Base-by-base conservation (phyloP, 1,140 invertebrate genomes). In the Leptinotarsa texana region DNA sequence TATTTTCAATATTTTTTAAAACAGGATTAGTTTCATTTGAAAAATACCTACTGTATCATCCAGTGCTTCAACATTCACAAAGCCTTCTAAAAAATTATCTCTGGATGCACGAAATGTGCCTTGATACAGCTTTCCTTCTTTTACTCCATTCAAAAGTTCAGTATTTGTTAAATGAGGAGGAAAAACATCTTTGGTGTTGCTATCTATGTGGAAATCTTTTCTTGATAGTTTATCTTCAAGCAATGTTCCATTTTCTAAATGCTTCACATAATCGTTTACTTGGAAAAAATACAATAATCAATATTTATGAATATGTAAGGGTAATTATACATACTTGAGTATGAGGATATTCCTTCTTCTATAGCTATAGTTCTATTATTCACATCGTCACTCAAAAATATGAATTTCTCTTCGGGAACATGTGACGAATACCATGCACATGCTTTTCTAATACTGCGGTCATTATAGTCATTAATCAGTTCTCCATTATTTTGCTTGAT, bases 21-120 rank as follows among this genome's bases (percentile, higher is more conserved):
- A 42, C 1, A 42, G 8, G 8, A 42, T 42, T 8, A 11, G 3
- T 42, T 42, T 42, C 33, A 42, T 42, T 42, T 42, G 33, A 42
- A 42, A 42, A 11, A 42, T 42, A 86, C 88, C 88, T 88, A 95
- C 93, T 75, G 89, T 88, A 85, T 94, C 92, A 63, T 94, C 92
- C 81, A 89, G 90, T 18, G 89, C 89, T 82, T 94, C 93, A 1
- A 97, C 90, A 84, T 90, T 93, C 13, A 98, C 95, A 80, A 87
- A 93, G n/a, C 95, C 98, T 88, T 99, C 97, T 2, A 98, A 87
- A 84, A 95, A 99, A 86, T 99, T 99, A 81, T 98, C 95, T 75
- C 94, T 88, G 3, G 93, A 95, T 4, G 93, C 92, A 73, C 91
- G 88, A 85, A 96, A 97, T 2, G 91, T 90, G 15, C 97, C 97